Evolutionary conservation across 2,888 invertebrate species (phyloP).

Genomic region (Pandemis corylana): DNA sequence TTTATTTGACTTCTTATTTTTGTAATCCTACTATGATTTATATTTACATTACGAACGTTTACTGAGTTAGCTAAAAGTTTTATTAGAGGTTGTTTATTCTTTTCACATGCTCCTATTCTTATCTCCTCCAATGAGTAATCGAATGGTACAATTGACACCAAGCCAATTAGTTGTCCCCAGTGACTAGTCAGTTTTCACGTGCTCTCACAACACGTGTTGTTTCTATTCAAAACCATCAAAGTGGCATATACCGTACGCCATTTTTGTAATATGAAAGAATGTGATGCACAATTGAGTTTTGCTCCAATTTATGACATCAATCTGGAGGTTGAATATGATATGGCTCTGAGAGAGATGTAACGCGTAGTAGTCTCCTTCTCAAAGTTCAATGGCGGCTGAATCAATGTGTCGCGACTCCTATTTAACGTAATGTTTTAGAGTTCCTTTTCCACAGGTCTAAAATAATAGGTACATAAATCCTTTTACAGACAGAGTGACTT

Average conservation of each 20-base stretch:
- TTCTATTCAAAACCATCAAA: background rate
- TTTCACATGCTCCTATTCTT: background rate
- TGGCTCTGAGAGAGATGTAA: slow-evolving; percentile 9
- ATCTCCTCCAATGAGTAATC: background rate
- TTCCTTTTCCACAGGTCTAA: slow-evolving; percentile 2
- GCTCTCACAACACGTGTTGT: slow-evolving; percentile 12
- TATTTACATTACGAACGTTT: no score
- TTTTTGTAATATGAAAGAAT: background rate
- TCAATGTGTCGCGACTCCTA: slow-evolving; percentile 34
- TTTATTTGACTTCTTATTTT: no score
- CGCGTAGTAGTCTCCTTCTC: slow-evolving; percentile 24
- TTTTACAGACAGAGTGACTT: background rate
- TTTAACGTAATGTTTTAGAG: slow-evolving; percentile 23
- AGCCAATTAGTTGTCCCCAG: slow-evolving; percentile 2
- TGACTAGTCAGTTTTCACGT: slow-evolving; percentile 22
- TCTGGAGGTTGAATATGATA: background rate
- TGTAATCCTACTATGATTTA: no score
- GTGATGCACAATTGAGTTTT: background rate
- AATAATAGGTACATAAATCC: background rate
- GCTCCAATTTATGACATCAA: background rate
- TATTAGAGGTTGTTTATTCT: background rate
- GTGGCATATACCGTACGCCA: background rate
- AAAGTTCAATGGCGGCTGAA: slow-evolving; percentile 37
- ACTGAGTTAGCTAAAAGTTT: no score
- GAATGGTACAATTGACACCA: background rate